phyloP scores from a whole-genome alignment of 2,113 vertebrate species.

The Lepidothrix coronata region DNA sequence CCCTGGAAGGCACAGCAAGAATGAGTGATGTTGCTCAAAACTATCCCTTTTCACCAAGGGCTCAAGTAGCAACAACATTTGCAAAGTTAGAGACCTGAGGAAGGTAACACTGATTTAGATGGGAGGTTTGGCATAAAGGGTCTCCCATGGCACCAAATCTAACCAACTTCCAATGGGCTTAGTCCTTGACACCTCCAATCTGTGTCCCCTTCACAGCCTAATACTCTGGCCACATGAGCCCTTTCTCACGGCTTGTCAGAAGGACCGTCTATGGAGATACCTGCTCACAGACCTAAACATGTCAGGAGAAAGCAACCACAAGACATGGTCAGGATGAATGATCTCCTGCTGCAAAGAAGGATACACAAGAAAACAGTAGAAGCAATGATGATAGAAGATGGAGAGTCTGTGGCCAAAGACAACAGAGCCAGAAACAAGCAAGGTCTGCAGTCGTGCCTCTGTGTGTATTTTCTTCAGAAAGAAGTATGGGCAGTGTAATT shows the following conservation, averaged over 20 bases:
- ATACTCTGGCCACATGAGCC: not conserved
- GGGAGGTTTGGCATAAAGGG: not conserved
- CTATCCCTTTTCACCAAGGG: not conserved
- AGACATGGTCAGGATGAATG: not conserved
- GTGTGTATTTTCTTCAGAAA: not conserved
- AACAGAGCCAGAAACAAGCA: not conserved
- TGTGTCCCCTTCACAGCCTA: not conserved
- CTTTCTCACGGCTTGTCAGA: not conserved
- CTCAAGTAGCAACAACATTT: not conserved
- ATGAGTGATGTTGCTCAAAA: not conserved
- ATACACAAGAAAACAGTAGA: not conserved
- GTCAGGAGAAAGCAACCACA: not conserved
- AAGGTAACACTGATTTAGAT: not conserved
- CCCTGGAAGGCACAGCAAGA: not conserved
- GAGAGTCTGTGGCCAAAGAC: not conserved
- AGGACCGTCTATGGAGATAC: not conserved
- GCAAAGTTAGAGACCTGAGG: not conserved
- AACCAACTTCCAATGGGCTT: not conserved
- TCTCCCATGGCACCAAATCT: not conserved
- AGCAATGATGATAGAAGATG: not conserved
- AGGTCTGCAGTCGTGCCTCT: not conserved
- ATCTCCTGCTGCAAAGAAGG: not conserved
- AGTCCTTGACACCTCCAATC: not conserved
- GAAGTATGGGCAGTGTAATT: not conserved
- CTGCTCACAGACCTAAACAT: not conserved